A percentile compares a stretch with the other conserved stretches of the same genome.
Evolutionary conservation across 1,140 invertebrate genomes (phyloP).

Genomic region (Musca domestica): DNA sequence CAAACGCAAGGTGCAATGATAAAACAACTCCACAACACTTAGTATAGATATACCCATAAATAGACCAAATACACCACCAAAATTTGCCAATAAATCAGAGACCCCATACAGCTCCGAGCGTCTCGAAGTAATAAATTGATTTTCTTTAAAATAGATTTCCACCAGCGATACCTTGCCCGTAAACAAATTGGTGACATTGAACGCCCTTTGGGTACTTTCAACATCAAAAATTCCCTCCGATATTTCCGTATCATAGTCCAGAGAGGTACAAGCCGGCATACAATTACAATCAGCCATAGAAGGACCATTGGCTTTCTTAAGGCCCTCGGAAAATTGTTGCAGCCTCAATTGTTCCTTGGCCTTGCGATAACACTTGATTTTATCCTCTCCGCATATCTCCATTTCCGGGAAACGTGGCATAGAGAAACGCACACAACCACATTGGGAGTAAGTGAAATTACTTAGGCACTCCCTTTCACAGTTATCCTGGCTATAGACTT

Average conservation of each 20-base stretch:
- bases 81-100: constrained; percentile 60
- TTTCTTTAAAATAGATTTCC: constrained; percentile 58
- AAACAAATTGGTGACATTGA: no score
- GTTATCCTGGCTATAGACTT: constrained; percentile 73
- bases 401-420: constrained; percentile 60
- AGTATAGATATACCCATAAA: constrained; percentile 66
- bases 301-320: constrained; percentile 36
- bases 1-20: constrained; percentile 58
- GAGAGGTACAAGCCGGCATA: constrained; percentile 66
- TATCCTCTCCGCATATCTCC: constrained; percentile 61
- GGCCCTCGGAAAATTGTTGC: constrained; percentile 55
- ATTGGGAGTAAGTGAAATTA: constrained; percentile 64
- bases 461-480: constrained; percentile 74
- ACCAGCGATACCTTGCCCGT: constrained; percentile 50
- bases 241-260: constrained; percentile 66
- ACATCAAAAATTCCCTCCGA: constrained; percentile 66
- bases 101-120: constrained; percentile 59
- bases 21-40: constrained; percentile 64
- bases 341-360: constrained; percentile 60
- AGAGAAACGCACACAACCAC: constrained; percentile 57
- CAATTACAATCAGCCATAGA: constrained; percentile 61
- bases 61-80: constrained; percentile 59
- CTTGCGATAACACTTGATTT: constrained; percentile 54
- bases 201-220: constrained; percentile 56
- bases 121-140: constrained; percentile 58